Percentiles rank a stretch among this genome's conserved stretches.
Conservation (phyloP, 2,113 vertebrate species). For the Sceloporus tristichus region DNA sequence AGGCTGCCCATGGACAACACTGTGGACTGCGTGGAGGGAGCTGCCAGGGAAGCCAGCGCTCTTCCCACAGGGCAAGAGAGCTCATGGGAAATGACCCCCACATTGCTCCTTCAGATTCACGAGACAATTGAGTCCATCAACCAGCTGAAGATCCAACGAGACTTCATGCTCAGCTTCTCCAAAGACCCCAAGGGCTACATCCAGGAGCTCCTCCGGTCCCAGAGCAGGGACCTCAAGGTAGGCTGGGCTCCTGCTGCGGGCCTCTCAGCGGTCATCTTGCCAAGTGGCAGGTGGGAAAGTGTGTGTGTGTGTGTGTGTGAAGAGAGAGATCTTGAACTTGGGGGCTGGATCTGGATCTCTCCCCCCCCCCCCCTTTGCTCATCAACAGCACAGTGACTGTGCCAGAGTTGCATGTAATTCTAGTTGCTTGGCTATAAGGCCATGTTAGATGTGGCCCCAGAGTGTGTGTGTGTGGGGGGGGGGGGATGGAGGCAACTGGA, state of each 20-base stretch:
- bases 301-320: no score
- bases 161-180: conserved; percentile 99
- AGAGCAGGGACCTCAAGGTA: conserved; percentile 97
- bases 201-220: conserved; percentile 98
- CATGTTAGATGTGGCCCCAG: neutral
- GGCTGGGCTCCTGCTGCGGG: conserved; percentile 20
- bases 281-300: fast-evolving
- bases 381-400: no score
- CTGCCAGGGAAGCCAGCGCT: no score
- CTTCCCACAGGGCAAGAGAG: no score
- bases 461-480: no score
- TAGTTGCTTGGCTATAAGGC: neutral
- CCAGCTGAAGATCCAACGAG: conserved; percentile 99
- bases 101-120: conserved; percentile 86
- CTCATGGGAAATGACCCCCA: neutral
- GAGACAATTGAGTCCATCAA: conserved; percentile 99
- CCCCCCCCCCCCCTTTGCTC: neutral
- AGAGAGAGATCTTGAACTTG: neutral
- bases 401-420: neutral
- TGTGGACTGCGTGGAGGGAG: no score
- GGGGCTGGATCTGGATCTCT: neutral
- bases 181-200: conserved; percentile 98
- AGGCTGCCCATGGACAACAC: no score
- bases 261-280: conserved; percentile 4
- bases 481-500: no score